Evolutionary conservation across 2,797 vertebrate genomes (phyloP).

Genomic region (Gallinago solitaria): DNA sequence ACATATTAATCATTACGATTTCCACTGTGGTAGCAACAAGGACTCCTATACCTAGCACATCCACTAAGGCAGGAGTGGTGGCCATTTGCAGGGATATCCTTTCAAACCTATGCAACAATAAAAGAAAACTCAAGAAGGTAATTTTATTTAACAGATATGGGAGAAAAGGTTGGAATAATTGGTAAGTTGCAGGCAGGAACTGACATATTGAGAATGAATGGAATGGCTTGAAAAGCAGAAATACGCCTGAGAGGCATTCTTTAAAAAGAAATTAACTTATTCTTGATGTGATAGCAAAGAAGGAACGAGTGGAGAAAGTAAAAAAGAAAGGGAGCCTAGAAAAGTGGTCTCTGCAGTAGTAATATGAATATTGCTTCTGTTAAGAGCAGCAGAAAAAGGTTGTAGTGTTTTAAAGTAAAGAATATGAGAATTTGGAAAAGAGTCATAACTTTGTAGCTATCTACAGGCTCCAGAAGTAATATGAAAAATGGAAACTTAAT

Average conservation of each 20-base stretch:
- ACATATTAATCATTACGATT: not conserved
- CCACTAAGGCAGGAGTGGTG: not conserved
- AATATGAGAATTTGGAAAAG: not conserved
- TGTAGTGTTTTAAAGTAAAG: not conserved
- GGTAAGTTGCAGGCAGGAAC: not conserved
- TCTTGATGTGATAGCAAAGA: not conserved
- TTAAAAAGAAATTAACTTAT: not conserved
- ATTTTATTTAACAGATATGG: not conserved
- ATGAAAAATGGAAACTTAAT: not conserved
- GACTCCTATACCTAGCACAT: not conserved
- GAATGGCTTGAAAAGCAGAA: not conserved
- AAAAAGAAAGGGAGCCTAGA: not conserved
- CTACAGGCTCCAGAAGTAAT: not conserved
- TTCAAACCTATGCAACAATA: not conserved
- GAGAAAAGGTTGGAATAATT: not conserved
- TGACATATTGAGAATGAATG: not conserved
- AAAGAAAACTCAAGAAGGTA: not conserved
- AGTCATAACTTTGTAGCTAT: not conserved
- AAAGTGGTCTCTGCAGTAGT: not conserved
- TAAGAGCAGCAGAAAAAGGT: not conserved
- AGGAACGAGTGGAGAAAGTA: not conserved
- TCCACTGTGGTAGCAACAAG: not conserved
- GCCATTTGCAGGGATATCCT: not conserved
- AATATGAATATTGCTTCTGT: not conserved
- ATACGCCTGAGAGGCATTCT: not conserved